phyloP scores from a whole-genome alignment of 2,113 vertebrate species.

The Engystomops pustulosus region DNA sequence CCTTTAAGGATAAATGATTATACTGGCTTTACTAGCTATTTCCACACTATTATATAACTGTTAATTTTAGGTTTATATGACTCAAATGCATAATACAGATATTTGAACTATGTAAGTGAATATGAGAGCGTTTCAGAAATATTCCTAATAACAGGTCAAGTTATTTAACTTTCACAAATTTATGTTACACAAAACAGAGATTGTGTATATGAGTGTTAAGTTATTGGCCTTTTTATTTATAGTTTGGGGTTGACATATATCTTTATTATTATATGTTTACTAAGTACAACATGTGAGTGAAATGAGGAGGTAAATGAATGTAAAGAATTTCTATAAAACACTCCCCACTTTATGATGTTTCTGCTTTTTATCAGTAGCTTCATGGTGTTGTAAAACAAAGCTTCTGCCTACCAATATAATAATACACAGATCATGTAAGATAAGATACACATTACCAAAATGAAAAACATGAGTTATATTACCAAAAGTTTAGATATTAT shows the following conservation, averaged over 20 bases:
- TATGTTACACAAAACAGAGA: background rate
- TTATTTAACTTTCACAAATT: background rate
- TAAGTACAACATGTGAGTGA: background rate
- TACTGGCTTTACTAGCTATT: no score
- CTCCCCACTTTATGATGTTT: constrained; percentile 6
- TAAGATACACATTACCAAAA: background rate
- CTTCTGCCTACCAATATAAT: background rate
- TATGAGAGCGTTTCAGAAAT: background rate
- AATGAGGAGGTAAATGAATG: background rate
- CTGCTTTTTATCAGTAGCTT: background rate
- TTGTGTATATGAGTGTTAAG: background rate
- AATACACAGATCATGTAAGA: background rate
- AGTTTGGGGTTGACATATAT: background rate
- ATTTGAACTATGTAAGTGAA: no score
- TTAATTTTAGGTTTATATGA: no score
- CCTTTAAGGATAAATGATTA: no score
- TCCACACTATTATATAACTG: no score
- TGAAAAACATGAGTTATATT: background rate
- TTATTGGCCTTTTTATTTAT: constrained; percentile 8
- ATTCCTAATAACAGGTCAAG: background rate
- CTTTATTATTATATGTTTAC: constrained; percentile 5
- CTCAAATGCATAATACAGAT: no score
- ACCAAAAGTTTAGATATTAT: background rate
- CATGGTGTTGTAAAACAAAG: background rate
- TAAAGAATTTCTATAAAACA: constrained; percentile 18